Conservation (phyloP, 2,888 invertebrate genomes). For the Mimas tiliae region DNA sequence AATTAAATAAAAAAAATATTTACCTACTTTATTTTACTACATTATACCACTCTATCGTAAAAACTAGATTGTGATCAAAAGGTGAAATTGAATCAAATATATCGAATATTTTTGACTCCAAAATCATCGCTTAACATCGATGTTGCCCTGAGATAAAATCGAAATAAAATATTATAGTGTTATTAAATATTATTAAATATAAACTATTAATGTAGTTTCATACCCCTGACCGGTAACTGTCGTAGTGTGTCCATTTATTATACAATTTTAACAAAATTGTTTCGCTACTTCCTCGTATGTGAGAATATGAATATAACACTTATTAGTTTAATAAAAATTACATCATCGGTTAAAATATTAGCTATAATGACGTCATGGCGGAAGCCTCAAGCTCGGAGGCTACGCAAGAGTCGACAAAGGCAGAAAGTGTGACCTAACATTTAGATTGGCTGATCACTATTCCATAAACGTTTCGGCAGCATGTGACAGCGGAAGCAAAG, state of each 20-base stretch:
- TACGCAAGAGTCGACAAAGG: slow-evolving; percentile 18
- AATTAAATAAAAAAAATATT: too few species aligned
- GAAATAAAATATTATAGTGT: not conserved
- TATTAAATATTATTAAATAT: not conserved
- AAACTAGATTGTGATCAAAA: too few species aligned
- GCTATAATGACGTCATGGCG: slow-evolving; percentile 27
- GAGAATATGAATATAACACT: slow-evolving; percentile 16
- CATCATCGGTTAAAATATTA: slow-evolving; percentile 26
- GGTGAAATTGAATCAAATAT: too few species aligned
- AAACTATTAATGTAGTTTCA: not conserved
- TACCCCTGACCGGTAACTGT: not conserved
- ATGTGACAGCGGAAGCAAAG: slow-evolving; percentile 13
- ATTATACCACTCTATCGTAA: too few species aligned
- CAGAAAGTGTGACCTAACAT: slow-evolving; percentile 25
- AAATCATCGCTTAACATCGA: too few species aligned
- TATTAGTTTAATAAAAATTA: slow-evolving; percentile 18
- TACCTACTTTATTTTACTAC: too few species aligned
- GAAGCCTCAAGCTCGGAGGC: slow-evolving; percentile 21
- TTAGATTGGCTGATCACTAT: slow-evolving; percentile 21
- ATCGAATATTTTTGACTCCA: too few species aligned
- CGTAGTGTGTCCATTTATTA: not conserved
- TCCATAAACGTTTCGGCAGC: slow-evolving; percentile 12
- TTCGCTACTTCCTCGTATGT: slow-evolving; percentile 10
- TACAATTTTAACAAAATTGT: slow-evolving; percentile 6
- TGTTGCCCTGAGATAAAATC: not conserved